A percentile compares a stretch with the other conserved stretches of the same genome.
Evolutionary conservation across 2,888 invertebrate genomes (phyloP).

Genomic region (Xanthia togata): DNA sequence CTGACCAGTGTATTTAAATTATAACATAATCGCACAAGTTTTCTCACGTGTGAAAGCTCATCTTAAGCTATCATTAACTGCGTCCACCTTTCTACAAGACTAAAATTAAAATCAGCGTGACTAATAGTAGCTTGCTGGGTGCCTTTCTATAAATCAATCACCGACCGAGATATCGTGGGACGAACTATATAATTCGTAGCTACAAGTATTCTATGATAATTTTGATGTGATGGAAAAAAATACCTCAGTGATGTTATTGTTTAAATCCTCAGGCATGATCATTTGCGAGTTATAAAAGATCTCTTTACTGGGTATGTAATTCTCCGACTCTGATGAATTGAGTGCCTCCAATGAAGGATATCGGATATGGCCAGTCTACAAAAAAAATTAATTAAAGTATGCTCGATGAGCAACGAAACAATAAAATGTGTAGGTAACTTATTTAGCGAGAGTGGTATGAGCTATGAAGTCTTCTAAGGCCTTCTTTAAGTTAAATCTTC

Average conservation of each 20-base stretch:
- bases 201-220: slow-evolving; percentile 1
- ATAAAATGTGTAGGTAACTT: too few relatives aligned
- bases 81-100: slow-evolving; percentile 45
- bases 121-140: slow-evolving; percentile 6
- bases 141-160: slow-evolving; percentile 49
- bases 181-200: neutral
- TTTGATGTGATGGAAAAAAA: neutral
- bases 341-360: too few relatives aligned
- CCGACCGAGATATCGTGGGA: slow-evolving; percentile 28
- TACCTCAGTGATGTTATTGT: neutral
- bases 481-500: too few relatives aligned
- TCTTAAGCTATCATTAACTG: slow-evolving; percentile 37
- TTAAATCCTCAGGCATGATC: neutral
- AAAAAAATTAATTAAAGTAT: too few relatives aligned
- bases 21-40: slow-evolving; percentile 12
- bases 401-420: too few relatives aligned
- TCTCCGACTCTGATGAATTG: neutral
- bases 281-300: neutral
- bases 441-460: too few relatives aligned
- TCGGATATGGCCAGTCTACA: too few relatives aligned
- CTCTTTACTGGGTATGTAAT: neutral
- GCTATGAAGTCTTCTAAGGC: too few relatives aligned
- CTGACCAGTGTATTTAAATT: too few relatives aligned
- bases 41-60: slow-evolving; percentile 49
- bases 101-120: slow-evolving; percentile 52